phyloP scores from a whole-genome alignment of 92 coral and sea anemone species.

The Pocillopora grandis region DNA sequence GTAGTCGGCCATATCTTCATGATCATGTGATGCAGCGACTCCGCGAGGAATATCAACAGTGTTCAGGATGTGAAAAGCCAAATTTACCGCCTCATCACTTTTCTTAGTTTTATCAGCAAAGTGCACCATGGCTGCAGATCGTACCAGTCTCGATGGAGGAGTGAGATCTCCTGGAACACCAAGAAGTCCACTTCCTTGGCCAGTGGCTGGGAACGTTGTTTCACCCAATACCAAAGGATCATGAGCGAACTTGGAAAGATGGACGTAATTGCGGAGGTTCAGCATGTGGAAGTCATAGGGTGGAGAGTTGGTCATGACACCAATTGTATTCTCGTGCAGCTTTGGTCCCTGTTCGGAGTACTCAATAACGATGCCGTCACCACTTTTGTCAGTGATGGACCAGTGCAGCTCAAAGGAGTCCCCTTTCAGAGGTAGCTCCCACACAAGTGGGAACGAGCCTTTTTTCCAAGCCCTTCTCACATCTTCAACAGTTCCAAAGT shows the following conservation, averaged over 20 bases:
- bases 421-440: background rate
- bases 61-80: conserved; percentile 9
- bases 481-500: conserved; percentile 26
- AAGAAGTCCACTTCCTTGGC: conserved; percentile 21
- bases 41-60: conserved; percentile 6
- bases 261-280: conserved; percentile 24
- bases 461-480: background rate
- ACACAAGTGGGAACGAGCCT: conserved; percentile 32
- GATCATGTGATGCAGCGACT: conserved; percentile 7
- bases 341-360: conserved; percentile 8
- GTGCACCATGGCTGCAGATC: conserved; percentile 15
- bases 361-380: conserved; percentile 25
- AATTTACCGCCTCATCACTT: background rate
- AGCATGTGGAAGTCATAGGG: conserved; percentile 29
- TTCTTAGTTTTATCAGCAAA: conserved; percentile 17
- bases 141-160: conserved; percentile 20
- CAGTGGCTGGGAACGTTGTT: background rate
- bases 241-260: background rate
- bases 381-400: conserved; percentile 13
- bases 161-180: conserved; percentile 18
- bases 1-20: conserved; percentile 10
- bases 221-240: conserved; percentile 6
- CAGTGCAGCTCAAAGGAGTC: conserved; percentile 11
- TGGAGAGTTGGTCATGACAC: conserved; percentile 23
- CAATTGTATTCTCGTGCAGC: background rate